phyloP scores from a whole-genome alignment of 2,888 invertebrate genomes.

The Lysandra bellargus region DNA sequence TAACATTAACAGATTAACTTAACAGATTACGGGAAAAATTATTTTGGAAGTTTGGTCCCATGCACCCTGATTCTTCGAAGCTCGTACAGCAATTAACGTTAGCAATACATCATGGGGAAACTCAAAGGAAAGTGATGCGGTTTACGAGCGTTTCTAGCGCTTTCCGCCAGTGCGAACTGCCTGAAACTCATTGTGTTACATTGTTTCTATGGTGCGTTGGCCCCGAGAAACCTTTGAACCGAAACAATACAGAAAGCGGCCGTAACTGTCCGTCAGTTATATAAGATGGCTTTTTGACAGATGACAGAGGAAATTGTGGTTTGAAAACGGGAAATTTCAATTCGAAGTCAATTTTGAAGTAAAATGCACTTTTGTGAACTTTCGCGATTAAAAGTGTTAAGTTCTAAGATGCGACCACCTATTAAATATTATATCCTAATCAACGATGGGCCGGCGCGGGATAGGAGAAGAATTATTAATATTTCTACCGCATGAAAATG shows the following conservation, averaged over 20 bases:
- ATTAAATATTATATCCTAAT: too few relatives aligned
- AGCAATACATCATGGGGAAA: conserved; percentile 39
- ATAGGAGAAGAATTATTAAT: too few relatives aligned
- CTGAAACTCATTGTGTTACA: conserved; percentile 41
- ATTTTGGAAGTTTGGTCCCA: too few relatives aligned
- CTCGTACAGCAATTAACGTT: conserved; percentile 31
- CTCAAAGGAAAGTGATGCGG: conserved; percentile 47
- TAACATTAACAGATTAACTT: too few relatives aligned
- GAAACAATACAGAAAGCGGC: conserved; percentile 36
- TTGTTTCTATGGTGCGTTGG: conserved; percentile 37
- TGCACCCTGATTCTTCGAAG: neutral
- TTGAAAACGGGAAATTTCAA: neutral
- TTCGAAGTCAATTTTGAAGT: neutral
- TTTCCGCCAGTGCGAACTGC: conserved; percentile 44
- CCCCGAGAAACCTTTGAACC: conserved; percentile 34
- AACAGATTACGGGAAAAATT: too few relatives aligned
- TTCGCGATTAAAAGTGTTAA: neutral
- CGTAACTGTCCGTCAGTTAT: conserved; percentile 33
- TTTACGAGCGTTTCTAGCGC: conserved; percentile 44
- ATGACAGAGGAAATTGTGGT: neutral
- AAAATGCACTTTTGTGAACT: too few relatives aligned
- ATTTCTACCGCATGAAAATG: too few relatives aligned
- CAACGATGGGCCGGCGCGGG: too few relatives aligned
- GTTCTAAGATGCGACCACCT: neutral
- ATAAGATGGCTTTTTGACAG: conserved; percentile 28